Evolutionary conservation across 2,113 vertebrate genomes (phyloP), one percentile per base, ranked within the genome.

Genomic region (Seriola dumerili): DNA sequence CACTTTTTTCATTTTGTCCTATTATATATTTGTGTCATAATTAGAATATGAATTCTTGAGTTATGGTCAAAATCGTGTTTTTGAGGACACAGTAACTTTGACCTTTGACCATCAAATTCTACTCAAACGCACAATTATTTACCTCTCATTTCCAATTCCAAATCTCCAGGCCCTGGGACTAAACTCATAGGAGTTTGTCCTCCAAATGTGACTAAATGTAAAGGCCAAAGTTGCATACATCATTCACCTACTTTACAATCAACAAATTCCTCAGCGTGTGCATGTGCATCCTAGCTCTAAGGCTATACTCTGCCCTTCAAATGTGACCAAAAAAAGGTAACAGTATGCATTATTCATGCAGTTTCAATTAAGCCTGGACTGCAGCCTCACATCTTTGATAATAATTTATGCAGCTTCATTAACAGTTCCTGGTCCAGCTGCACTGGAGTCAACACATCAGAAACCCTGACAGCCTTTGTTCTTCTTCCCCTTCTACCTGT

Each of bases 271-370:
- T 70, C 13, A 59, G 67, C 17, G 14, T 52, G 66, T 75, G 55
- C 32, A 19, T 61, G 70, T 73, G 57, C 25, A 78, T 78, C 32
- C 58, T 71, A 46, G 55, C 50, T 74, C 42, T 75, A 82, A 80
- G 76, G 83, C 74, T 67, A 54, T 6, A 82, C 59, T 69, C 29
- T 90, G 75, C 62, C 88, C 86, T 90, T 88, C 65, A 89, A 84
- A 88, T 84, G 72, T 75, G 66, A 77, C 83, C 74, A 57, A 64
- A 73, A 54, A 72, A 84, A 80, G 62, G 29, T 63, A 87, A 70
- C 58, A 57, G 38, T 36, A 91, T 94, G 89, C 85, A 93, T 93
- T 93, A 94, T 93, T 94, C 89, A 93, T 90, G 34, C 40, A 13
- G 76, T 85, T 89, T 90, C 80, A 94, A 93, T 94, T 93, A 92